Evolutionary conservation across 2,797 vertebrate species (phyloP), one percentile per base, ranked within the genome.

Genomic region (Gadopsis marmoratus): DNA sequence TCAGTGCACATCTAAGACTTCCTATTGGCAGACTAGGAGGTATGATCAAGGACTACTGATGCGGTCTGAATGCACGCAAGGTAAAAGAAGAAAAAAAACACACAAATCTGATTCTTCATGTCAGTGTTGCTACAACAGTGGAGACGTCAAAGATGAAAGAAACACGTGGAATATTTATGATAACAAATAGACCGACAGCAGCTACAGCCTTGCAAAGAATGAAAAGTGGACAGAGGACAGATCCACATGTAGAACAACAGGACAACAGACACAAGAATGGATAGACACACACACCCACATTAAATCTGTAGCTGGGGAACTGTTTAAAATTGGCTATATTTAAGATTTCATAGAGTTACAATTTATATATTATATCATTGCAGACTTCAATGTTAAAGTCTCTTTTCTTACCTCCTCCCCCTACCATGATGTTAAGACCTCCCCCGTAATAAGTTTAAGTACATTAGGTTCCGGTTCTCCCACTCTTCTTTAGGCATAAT

Each of bases 401-500:
- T 60, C 41, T 33, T 50, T 54, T 8, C 8, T 73, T 35, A 47
- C 53, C 33, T 51, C 39, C 48, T 7, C 51, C 13, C 17, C 10
- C 29, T 11, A 50, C 50, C 16, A 72, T 23, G 74, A 78, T 26
- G 4, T 71, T 39, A 62, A 78, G 56, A 85, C 48, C 56, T 41
- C 47, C 56, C 43, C 26, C 35, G 56, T 64, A 78, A 48, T 63
- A 75, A 50, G 2, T 70, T 63, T 17, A 73, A 82, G 69, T 43
- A 48, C 70, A 80, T 66, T 41, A 74, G 70, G 41, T 56, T 84
- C 67, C 66, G 80, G 41, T 76, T 87, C 79, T 74, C 74, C 74
- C 80, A 82, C 76, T 74, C 76, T 73, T 64, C 67, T 71, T 74
- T 67, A 14, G 19, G 79, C 31, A 84, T 86, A 88, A 91, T 85